These are phyloP conservation scores for Vireo griseus DNA, from an alignment of 2,797 vertebrate genomes.

Conservation along the genomic window DNA sequence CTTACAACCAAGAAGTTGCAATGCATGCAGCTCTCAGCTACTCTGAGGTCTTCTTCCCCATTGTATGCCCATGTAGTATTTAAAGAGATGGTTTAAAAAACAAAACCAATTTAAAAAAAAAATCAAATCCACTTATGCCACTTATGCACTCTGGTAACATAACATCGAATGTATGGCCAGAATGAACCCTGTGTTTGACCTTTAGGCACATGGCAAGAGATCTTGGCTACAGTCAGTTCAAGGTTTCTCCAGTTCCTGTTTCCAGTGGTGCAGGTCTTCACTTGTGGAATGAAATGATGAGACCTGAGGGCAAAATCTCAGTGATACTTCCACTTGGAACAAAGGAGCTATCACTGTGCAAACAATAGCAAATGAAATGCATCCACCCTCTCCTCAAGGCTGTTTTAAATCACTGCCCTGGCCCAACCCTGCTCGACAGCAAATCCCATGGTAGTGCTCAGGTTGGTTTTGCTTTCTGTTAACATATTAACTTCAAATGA, in stretches of 20 bases:
- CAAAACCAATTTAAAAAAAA: not conserved
- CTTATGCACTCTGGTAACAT: not conserved
- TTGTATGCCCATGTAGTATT: not conserved
- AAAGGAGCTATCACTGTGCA: slow-evolving; percentile 7
- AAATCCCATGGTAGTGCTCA: not conserved
- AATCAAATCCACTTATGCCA: not conserved
- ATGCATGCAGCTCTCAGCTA: not conserved
- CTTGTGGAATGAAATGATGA: slow-evolving; percentile 18
- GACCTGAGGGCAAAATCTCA: slow-evolving; percentile 21
- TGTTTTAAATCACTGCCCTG: not conserved
- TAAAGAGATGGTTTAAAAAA: not conserved
- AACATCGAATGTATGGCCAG: not conserved
- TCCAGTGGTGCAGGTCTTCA: slow-evolving; percentile 2
- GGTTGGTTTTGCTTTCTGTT: not conserved
- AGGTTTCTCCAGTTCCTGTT: slow-evolving; percentile 8
- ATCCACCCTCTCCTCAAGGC: not conserved
- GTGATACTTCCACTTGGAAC: not conserved
- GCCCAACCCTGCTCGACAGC: not conserved
- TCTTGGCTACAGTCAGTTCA: not conserved
- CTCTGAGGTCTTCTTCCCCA: not conserved
- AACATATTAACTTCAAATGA: not conserved
- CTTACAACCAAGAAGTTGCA: not conserved
- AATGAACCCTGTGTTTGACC: not conserved
- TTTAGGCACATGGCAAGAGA: not conserved
- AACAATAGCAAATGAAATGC: slow-evolving; percentile 7